Evolutionary conservation across 2,113 vertebrate genomes (phyloP).

Genomic region (Girardinichthys multiradiatus): DNA sequence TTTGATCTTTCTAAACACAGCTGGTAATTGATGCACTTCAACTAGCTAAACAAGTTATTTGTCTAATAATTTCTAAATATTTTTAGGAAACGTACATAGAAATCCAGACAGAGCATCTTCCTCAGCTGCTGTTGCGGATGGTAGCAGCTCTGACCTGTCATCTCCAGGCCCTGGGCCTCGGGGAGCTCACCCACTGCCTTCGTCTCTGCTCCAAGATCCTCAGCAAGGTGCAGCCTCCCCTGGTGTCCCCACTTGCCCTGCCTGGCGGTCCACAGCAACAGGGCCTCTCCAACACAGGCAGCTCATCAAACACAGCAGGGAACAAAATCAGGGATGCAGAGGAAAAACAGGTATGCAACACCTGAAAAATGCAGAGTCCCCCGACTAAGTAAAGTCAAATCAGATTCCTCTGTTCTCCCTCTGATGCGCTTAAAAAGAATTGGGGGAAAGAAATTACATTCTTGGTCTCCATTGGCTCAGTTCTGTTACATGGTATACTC

Average conservation of each 20-base stretch:
- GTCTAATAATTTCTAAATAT: conserved; percentile 28
- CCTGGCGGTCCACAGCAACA: conserved; percentile 73
- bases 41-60: conserved; percentile 12
- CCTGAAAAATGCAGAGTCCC: background rate
- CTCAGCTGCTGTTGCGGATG: conserved; percentile 95
- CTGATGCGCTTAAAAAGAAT: conserved; percentile 19
- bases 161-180: conserved; percentile 87
- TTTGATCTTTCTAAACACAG: background rate
- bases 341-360: conserved; percentile 85
- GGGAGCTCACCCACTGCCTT: conserved; percentile 93
- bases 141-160: conserved; percentile 91
- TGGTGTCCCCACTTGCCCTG: conserved; percentile 87
- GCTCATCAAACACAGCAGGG: conserved; percentile 72
- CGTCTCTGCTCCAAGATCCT: conserved; percentile 98
- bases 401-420: conserved; percentile 23
- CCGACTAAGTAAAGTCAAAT: background rate
- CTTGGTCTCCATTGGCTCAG: conserved; percentile 16
- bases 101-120: conserved; percentile 98
- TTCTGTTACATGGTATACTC: conserved; percentile 41
- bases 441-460: background rate
- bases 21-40: background rate
- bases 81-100: conserved; percentile 96
- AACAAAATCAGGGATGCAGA: conserved; percentile 86
- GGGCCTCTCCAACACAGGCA: conserved; percentile 48
- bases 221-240: conserved; percentile 95